Evolutionary conservation across 2,888 invertebrate genomes (phyloP), one percentile per base, ranked within the genome.

Genomic region (Caenorhabditis sp.): DNA sequence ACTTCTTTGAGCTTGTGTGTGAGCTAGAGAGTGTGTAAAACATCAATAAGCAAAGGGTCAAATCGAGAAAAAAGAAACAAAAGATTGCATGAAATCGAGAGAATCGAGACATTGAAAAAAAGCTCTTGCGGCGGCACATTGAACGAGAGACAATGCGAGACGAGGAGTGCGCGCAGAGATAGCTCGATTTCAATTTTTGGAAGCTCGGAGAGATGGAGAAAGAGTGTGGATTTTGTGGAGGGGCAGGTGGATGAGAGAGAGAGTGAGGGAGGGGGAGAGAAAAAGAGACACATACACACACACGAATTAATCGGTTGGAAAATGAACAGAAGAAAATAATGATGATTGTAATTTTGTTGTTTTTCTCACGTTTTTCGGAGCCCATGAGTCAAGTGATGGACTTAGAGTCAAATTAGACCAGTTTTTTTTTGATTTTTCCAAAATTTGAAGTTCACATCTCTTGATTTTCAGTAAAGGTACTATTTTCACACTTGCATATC

Each of bases 61-160:
- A 36, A 63, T 53, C 52, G 63, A 27, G 63, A 54, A n/a, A 63
- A 54, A 53, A 0, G 25, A 31, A 27, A 36, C 10, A 54, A 54
- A 54, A 53, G 53, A 54, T 23, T n/a, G 63, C 26, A 52, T 1
- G 63, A 58, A 31, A 58, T 25, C 14, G 58, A 58, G 58, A 58
- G 36, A 31, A 31, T 17, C 14, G 27, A 58, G 27, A 58, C 14
- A 58, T 17, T 14, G 58, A 58, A 31, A 58, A n/a, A 31, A 58
- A 36, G 31, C 21, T 27, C 21, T 31, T n/a, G 43, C 60, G 50
- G 67, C 76, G 78, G 57, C 27, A 63, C 3, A 76, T 78, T 63
- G 71, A 67, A 23, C 65, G 67, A 61, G 63, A 76, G 5, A 72
- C 75, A 12, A 26, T 43, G 43, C 17, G 7, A 7, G 43, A 43